Evolutionary conservation across 1,140 invertebrate species (phyloP).

Genomic region (Heterodera schachtii): DNA sequence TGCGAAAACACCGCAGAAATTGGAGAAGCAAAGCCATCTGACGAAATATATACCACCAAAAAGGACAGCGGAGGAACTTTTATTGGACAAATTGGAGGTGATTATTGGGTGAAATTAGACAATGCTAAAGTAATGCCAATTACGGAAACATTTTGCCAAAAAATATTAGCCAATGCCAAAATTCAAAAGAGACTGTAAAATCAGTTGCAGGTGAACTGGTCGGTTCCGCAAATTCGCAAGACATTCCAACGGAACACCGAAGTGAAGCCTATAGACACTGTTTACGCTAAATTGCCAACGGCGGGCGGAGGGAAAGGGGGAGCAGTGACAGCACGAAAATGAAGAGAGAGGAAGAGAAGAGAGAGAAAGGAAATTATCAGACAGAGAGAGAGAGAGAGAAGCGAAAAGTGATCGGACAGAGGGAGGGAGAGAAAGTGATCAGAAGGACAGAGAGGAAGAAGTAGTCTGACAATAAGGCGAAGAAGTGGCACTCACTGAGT

Average conservation of each 20-base stretch:
- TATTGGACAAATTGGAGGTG: constrained; percentile 40
- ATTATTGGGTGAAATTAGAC: neutral
- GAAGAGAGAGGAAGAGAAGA: neutral
- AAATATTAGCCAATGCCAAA: neutral
- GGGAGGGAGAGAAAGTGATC: too few species aligned
- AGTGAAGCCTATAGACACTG: constrained; percentile 40
- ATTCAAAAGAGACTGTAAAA: neutral
- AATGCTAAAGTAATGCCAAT: too few species aligned
- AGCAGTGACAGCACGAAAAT: too few species aligned
- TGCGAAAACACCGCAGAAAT: constrained; percentile 2
- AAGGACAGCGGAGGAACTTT: constrained; percentile 36
- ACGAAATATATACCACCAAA: constrained; percentile 29
- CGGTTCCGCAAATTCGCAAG: constrained; percentile 33
- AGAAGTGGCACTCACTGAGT: too few species aligned
- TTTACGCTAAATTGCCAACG: constrained; percentile 32
- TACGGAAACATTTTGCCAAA: neutral
- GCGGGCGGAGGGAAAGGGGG: neutral
- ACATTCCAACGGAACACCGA: constrained; percentile 40
- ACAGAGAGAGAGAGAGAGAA: too few species aligned
- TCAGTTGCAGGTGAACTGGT: constrained; percentile 38
- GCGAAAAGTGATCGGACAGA: too few species aligned
- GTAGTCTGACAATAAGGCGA: too few species aligned
- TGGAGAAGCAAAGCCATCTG: constrained; percentile 7
- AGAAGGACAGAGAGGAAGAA: too few species aligned
- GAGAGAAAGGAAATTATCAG: too few species aligned